Conservation (phyloP, 2,888 invertebrate species). For the Lochmaea crataegi region DNA sequence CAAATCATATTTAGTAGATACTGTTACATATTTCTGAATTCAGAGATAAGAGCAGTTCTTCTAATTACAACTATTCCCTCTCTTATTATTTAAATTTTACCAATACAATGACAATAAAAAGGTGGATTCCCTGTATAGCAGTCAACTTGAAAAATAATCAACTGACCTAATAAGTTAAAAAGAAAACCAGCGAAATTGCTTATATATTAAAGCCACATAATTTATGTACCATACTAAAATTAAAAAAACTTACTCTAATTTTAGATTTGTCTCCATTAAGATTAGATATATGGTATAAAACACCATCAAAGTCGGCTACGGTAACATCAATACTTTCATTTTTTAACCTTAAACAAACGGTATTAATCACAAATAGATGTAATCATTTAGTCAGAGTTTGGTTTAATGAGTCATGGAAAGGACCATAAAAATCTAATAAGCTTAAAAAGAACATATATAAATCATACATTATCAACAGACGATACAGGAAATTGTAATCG, state of each 20-base stretch:
- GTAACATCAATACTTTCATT: conserved; percentile 94
- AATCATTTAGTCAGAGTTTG: conserved; percentile 16
- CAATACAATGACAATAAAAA: too few relatives aligned
- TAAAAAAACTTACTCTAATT: conserved; percentile 83
- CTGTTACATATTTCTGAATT: too few relatives aligned
- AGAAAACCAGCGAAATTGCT: too few relatives aligned
- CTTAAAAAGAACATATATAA: conserved; percentile 1
- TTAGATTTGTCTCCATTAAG: conserved; percentile 96
- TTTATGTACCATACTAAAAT: too few relatives aligned
- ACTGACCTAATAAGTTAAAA: too few relatives aligned
- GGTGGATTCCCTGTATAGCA: too few relatives aligned
- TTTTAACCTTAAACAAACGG: conserved; percentile 80
- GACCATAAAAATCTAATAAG: conserved; percentile 1
- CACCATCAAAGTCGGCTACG: conserved; percentile 99
- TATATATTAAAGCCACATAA: too few relatives aligned
- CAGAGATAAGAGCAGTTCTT: too few relatives aligned
- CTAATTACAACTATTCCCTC: too few relatives aligned
- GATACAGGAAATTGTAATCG: conserved; percentile 40
- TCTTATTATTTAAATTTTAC: too few relatives aligned
- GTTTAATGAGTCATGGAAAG: conserved; percentile 38
- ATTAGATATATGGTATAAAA: conserved; percentile 98
- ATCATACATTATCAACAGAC: conserved; percentile 22
- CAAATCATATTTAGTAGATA: too few relatives aligned
- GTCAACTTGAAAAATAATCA: too few relatives aligned
- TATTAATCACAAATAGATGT: conserved; percentile 26